Conservation (phyloP, 2,113 vertebrate species). For the Chunga burmeisteri region DNA sequence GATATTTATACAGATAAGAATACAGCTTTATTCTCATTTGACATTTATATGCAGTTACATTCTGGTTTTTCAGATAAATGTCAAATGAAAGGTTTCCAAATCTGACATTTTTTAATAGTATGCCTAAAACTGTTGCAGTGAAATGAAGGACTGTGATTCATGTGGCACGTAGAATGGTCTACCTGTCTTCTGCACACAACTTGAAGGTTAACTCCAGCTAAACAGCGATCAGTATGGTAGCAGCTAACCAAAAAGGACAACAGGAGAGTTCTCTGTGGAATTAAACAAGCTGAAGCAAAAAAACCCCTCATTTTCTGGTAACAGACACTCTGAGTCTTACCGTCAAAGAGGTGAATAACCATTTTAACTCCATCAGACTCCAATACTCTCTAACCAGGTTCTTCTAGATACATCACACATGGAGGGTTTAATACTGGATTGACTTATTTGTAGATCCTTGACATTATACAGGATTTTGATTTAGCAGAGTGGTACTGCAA, state of each 20-base stretch:
- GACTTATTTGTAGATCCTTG: background rate
- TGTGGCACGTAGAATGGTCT: conserved; percentile 12
- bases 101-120: conserved; percentile 65
- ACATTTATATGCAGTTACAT: conserved; percentile 67
- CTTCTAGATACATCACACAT: background rate
- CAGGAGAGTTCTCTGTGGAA: background rate
- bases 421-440: background rate
- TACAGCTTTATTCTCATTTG: conserved; percentile 63
- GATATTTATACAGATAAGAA: conserved; percentile 59
- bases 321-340: background rate
- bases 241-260: background rate
- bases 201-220: background rate
- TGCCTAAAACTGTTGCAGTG: conserved; percentile 48
- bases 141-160: conserved; percentile 45
- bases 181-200: background rate
- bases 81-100: conserved; percentile 66
- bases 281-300: background rate
- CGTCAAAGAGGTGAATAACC: background rate
- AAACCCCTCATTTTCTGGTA: background rate
- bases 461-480: background rate
- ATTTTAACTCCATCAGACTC: background rate
- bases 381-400: background rate
- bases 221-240: background rate
- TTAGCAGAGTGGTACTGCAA: background rate
- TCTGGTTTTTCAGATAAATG: conserved; percentile 67